Evolutionary conservation across 1,140 invertebrate genomes (phyloP), one percentile per base, ranked within the genome.

Genomic region (Bombus pascuorum): DNA sequence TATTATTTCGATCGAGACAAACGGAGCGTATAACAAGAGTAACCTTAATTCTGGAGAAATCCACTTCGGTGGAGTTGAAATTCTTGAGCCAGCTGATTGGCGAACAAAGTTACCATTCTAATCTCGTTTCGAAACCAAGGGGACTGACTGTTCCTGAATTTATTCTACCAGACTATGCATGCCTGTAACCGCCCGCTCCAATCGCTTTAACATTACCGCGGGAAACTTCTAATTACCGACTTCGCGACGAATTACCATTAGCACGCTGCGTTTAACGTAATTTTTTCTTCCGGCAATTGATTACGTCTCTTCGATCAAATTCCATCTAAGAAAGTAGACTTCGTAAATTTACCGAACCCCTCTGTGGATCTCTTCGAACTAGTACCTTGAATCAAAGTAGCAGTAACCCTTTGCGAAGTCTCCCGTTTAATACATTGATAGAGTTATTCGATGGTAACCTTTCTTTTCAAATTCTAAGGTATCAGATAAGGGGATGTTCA

Each of bases 61-160:
- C 82, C 66, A 82, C 88, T 90, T 85, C 76, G 73, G 74, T 57
- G n/a, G 86, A 92, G 81, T 93, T 92, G 90, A 87, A 89, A 93
- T 92, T 92, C 92, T 93, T 92, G 90, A 88, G 90, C 89, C 91
- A 88, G 89, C 90, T 91, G 94, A 94, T 94, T 94, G 91, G 89
- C 91, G 91, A 94, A 94, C 93, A 92, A 93, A 94, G 93, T 94
- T 94, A 92, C 88, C 80, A 90, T 86, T 87, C 92, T 94, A 94
- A 94, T 94, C 93, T 94, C 85, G 91, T 94, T 94, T 93, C 88
- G 88, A 79, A 79, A n/a, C 59, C 25, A 12, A 5, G 37, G 57
- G 71, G 68, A 87, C 75, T 87, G 85, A 92, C 90, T 91, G 90
- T 92, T 91, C 85, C 90, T 89, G 89, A 94, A 94, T 93, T 93